These are phyloP conservation scores for Pycnonotus jocosus DNA, from an alignment of 2,113 vertebrate species.

Conservation along the genomic window DNA sequence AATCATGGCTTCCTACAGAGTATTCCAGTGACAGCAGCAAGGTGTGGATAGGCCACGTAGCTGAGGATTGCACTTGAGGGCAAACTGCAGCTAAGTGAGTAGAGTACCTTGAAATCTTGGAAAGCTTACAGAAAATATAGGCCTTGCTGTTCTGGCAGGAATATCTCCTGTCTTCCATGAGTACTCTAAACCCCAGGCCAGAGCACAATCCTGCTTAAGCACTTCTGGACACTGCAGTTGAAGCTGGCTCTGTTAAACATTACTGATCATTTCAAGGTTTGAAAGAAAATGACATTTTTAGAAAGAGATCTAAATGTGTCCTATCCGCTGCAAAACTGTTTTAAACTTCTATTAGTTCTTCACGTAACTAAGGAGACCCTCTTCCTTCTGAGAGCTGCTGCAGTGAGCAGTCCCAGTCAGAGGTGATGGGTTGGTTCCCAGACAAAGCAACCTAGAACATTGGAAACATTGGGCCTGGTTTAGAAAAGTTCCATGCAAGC, in stretches of 20 bases:
- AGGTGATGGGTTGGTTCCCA: not conserved
- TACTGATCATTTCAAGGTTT: not conserved
- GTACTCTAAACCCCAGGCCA: not conserved
- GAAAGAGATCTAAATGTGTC: not conserved
- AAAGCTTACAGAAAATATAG: not conserved
- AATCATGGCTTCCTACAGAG: not conserved
- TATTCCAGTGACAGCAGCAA: not conserved
- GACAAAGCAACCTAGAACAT: not conserved
- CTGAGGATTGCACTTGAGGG: not conserved
- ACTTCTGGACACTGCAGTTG: not conserved
- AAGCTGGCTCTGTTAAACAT: not conserved
- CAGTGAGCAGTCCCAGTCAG: not conserved
- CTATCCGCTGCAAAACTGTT: not conserved
- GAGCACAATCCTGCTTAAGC: not conserved
- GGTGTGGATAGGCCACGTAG: accelerated
- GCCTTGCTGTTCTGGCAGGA: not conserved
- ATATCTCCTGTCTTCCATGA: not conserved
- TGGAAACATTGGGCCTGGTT: not conserved
- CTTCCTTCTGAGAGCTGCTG: not conserved
- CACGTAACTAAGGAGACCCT: no score
- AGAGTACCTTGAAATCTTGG: not conserved
- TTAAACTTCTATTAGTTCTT: not conserved
- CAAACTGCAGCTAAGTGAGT: not conserved
- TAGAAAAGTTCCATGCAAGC: not conserved
- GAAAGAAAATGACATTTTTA: not conserved